These are phyloP conservation scores for Chionomys nivalis DNA, from an alignment of 2,113 vertebrate genomes.

Conservation along the genomic window DNA sequence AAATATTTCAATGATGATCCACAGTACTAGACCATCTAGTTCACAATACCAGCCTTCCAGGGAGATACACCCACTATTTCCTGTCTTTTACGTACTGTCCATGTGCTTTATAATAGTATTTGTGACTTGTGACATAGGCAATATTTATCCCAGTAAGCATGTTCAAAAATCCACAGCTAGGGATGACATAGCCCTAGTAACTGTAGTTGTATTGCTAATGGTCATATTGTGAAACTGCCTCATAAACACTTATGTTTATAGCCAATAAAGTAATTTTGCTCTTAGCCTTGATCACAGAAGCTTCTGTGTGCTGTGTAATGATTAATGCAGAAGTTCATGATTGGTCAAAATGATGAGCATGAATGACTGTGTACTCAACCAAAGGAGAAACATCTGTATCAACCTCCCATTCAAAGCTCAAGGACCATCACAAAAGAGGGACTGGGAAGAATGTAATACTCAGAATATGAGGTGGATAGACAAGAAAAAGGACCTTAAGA, in stretches of 20 bases:
- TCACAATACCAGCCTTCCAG: too few relatives aligned
- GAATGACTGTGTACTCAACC: not conserved
- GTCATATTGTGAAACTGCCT: not conserved
- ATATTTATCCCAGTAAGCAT: not conserved
- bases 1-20: too few relatives aligned
- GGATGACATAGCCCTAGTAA: not conserved
- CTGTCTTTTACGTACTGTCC: not conserved
- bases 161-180: not conserved
- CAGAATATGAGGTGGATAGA: not conserved
- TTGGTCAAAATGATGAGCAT: not conserved
- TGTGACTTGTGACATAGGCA: not conserved
- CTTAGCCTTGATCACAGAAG: not conserved
- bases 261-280: not conserved
- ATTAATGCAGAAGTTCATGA: not conserved
- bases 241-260: not conserved
- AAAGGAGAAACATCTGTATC: not conserved
- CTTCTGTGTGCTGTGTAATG: not conserved
- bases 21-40: too few relatives aligned
- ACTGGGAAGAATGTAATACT: not conserved
- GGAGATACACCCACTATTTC: not conserved
- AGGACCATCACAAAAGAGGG: not conserved
- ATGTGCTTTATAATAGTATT: not conserved
- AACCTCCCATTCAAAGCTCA: not conserved
- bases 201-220: not conserved
- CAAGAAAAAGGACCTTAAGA: fast-evolving